Percentiles rank a stretch among this genome's conserved stretches.
phyloP scores from a whole-genome alignment of 1,140 invertebrate species.

The Copidosoma floridanum region DNA sequence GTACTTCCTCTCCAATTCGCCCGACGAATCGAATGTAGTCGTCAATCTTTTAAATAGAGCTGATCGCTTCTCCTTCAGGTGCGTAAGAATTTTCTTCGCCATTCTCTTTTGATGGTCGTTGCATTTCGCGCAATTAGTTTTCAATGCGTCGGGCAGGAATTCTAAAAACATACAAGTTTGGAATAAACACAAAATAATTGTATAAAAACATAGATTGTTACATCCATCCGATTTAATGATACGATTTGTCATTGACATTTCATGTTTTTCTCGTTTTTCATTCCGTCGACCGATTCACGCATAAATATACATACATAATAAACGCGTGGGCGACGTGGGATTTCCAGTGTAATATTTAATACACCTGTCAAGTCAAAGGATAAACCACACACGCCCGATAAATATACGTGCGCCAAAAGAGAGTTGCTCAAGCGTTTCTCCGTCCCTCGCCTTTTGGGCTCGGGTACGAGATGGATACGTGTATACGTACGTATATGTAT shows the following conservation, averaged over 20 bases:
- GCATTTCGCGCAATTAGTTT: constrained; percentile 48
- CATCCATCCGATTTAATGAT: background rate
- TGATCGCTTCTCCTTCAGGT: constrained; percentile 43
- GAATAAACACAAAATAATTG: too few species aligned
- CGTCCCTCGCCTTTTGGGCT: too few species aligned
- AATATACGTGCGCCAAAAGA: background rate
- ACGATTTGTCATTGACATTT: background rate
- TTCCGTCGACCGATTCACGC: too few species aligned
- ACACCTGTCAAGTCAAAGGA: too few species aligned
- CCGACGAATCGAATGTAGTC: constrained; percentile 51
- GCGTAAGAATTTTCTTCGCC: constrained; percentile 51
- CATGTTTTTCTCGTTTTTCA: background rate
- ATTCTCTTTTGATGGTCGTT: constrained; percentile 48
- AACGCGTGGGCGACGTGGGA: too few species aligned
- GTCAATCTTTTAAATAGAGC: constrained; percentile 50
- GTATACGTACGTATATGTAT: too few species aligned
- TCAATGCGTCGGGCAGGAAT: constrained; percentile 50
- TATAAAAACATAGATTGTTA: background rate
- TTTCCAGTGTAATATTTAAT: too few species aligned
- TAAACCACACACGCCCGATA: too few species aligned
- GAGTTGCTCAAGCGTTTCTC: constrained; percentile 9
- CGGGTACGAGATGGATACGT: too few species aligned
- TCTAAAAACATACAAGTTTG: too few species aligned
- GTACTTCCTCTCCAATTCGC: constrained; percentile 48
- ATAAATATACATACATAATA: too few species aligned